A percentile compares a stretch with the other conserved stretches of the same genome.
phyloP scores from a whole-genome alignment of 2,113 vertebrate genomes.

The Oxyruncus cristatus region DNA sequence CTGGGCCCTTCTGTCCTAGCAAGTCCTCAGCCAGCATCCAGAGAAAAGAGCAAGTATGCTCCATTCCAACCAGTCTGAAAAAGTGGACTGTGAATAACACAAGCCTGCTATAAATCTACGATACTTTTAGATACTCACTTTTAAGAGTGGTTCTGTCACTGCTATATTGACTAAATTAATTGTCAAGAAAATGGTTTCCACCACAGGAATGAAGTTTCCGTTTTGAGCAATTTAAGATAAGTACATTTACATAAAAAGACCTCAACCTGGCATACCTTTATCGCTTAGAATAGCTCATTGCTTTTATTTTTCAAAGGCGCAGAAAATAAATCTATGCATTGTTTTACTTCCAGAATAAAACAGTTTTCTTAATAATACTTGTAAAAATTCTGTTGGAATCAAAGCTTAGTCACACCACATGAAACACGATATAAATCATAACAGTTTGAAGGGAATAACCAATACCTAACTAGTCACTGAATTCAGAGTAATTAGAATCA shows the following conservation, averaged over 20 bases:
- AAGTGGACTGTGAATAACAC: neutral
- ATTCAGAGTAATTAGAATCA: neutral
- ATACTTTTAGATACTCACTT: neutral
- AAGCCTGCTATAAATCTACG: neutral
- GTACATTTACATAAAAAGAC: neutral
- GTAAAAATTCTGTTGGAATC: neutral
- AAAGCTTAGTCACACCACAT: neutral
- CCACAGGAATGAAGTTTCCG: neutral
- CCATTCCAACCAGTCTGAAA: neutral
- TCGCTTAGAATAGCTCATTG: neutral
- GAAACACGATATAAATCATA: neutral
- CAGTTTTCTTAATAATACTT: neutral
- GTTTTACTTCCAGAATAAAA: neutral
- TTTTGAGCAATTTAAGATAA: neutral
- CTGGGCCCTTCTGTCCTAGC: neutral
- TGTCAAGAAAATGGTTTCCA: neutral
- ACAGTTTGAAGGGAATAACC: neutral
- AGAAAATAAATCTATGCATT: neutral
- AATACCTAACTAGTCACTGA: neutral
- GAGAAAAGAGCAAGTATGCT: neutral
- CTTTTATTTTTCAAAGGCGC: neutral
- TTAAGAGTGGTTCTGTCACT: neutral
- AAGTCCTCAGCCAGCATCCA: neutral
- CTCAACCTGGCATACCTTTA: neutral
- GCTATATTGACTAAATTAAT: neutral